Evolutionary conservation across 2,888 invertebrate genomes (phyloP).

Genomic region (Cerceris ruficornis): DNA sequence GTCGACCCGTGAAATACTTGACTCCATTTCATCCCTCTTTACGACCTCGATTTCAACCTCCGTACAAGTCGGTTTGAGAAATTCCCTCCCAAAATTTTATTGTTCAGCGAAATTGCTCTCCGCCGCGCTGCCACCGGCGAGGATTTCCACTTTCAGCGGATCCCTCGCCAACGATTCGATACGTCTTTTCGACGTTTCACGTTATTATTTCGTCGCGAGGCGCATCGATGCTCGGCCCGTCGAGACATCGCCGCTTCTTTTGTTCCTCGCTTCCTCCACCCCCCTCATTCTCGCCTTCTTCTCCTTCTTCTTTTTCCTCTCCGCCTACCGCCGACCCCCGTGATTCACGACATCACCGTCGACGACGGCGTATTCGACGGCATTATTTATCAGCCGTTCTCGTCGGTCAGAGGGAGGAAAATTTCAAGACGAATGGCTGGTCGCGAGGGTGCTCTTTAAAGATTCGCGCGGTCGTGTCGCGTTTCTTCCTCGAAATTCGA

Average conservation of each 20-base stretch:
- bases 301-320: no score
- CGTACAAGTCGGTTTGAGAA: conserved; percentile 54
- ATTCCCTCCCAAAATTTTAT: conserved; percentile 62
- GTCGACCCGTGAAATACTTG: conserved; percentile 64
- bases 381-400: not conserved
- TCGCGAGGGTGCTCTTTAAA: conserved; percentile 19
- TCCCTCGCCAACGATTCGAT: conserved; percentile 1
- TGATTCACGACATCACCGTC: no score
- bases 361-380: not conserved
- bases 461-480: conserved; percentile 24
- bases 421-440: not conserved
- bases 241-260: not conserved
- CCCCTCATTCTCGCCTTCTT: not conserved
- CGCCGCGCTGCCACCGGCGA: conserved; percentile 23
- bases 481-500: conserved; percentile 50
- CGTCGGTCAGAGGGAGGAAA: not conserved
- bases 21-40: conserved; percentile 56
- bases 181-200: not conserved
- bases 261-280: not conserved
- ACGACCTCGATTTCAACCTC: conserved; percentile 50
- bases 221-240: not conserved
- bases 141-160: not conserved
- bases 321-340: no score
- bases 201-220: not conserved
- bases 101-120: conserved; percentile 52